Conservation (phyloP, 2,797 vertebrate species). For the Xiphophorus birchmanni region DNA sequence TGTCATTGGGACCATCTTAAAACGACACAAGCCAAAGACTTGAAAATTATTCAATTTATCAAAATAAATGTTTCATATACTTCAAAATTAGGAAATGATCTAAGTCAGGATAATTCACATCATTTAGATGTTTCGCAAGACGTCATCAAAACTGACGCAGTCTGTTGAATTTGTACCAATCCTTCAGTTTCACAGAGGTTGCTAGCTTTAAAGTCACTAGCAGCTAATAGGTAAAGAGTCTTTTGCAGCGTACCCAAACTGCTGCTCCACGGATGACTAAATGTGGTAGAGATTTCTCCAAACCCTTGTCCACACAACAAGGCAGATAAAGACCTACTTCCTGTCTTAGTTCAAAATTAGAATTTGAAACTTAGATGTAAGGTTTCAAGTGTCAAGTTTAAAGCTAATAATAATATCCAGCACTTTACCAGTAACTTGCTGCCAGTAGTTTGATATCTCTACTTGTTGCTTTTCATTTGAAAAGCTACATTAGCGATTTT, state of each 20-base stretch:
- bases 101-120: background rate
- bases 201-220: background rate
- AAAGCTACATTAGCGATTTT: background rate
- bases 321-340: background rate
- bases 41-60: background rate
- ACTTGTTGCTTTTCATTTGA: background rate
- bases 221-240: background rate
- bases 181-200: background rate
- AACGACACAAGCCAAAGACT: too few relatives aligned
- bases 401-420: background rate
- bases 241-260: background rate
- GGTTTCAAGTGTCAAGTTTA: background rate
- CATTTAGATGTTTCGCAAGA: background rate
- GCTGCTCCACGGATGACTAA: background rate
- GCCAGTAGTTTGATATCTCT: background rate
- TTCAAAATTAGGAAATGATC: background rate
- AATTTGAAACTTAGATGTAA: background rate
- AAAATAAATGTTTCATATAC: background rate
- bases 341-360: background rate
- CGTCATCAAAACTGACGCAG: background rate
- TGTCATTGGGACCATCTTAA: too few relatives aligned
- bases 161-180: background rate
- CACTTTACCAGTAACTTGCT: background rate
- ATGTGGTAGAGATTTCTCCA: background rate
- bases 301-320: background rate